Evolutionary conservation across 2,797 vertebrate genomes (phyloP), one percentile per base, ranked within the genome.

Genomic region (Peromyscus eremicus): DNA sequence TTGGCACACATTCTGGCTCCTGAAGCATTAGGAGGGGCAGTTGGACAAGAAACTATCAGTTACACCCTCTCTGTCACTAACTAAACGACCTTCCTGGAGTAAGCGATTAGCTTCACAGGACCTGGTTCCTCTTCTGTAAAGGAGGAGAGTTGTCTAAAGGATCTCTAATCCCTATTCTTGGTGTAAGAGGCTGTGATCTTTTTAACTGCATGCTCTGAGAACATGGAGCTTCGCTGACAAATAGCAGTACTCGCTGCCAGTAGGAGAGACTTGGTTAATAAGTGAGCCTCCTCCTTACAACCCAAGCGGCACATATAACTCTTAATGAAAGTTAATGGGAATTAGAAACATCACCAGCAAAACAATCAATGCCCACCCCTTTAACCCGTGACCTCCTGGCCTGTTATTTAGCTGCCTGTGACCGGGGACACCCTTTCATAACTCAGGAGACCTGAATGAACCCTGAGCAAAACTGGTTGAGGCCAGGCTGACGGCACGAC

Each of bases 341-440:
- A 95, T 93, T 93, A 96, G 89, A 97, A 97, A 85, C 43, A 90
- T 86, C 80, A 93, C 55, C 62, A 79, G 84, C 91, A 81, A 97
- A 96, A 96, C 83, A 96, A 94, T 80, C 16, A 0, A 88, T 77
- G 89, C 57, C 77, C 32, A 86, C 7, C 89, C 60, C 91, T 94
- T 96, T 95, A 95, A 87, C 88, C 81, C 3, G 0, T 71, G 85
- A 96, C 89, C 81, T 86, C 87, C 71, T 4, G 29, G 43, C 62
- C 73, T 83, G 62, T 82, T 27, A 5, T 86, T 86, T 77, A 43
- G 37, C 86, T 81, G 76, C 70, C 92, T 95, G 27, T 66, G 40
- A 64, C 75, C 77, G 77, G 64, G 52, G 52, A 73, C 3, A 0
- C 92, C 83, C 80, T 94, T 95, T 80, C 76, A 66, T 92, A 86